Evolutionary conservation across 1,140 invertebrate species (phyloP).

Genomic region (Plutomurus gul): DNA sequence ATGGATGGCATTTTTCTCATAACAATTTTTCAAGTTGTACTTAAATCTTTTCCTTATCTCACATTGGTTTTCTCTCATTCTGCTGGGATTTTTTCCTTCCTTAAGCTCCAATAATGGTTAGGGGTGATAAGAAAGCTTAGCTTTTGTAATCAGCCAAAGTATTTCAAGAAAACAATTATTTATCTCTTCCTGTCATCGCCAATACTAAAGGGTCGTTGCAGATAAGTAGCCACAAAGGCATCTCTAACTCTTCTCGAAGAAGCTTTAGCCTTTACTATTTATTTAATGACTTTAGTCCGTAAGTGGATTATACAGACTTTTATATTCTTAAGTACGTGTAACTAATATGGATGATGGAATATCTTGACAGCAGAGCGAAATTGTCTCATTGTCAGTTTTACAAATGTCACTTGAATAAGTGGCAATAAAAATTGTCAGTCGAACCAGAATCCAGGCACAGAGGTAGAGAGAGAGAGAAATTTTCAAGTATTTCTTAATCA

Average conservation of each 20-base stretch:
- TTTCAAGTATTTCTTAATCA: not conserved
- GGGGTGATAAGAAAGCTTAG: constrained; percentile 11
- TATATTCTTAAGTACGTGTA: not conserved
- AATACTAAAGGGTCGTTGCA: not conserved
- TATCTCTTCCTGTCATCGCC: constrained; percentile 25
- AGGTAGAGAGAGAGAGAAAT: not conserved
- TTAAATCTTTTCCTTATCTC: constrained; percentile 17
- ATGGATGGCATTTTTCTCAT: constrained; percentile 5
- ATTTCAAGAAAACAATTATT: constrained; percentile 24
- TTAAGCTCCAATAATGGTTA: constrained; percentile 6
- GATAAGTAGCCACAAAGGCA: not conserved
- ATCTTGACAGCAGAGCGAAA: not conserved
- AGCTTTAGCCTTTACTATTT: not conserved
- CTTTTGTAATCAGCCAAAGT: constrained; percentile 13
- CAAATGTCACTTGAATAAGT: too few relatives aligned
- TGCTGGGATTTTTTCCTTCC: not conserved
- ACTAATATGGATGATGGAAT: not conserved
- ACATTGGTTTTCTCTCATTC: not conserved
- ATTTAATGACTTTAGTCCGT: not conserved
- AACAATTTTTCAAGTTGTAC: constrained; percentile 16
- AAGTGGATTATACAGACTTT: not conserved
- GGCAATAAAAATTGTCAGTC: too few relatives aligned
- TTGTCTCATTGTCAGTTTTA: too few relatives aligned
- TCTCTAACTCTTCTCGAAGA: not conserved
- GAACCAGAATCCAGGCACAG: too few relatives aligned